phyloP scores from a whole-genome alignment of 1,140 invertebrate genomes.

The Meteorus sp. region DNA sequence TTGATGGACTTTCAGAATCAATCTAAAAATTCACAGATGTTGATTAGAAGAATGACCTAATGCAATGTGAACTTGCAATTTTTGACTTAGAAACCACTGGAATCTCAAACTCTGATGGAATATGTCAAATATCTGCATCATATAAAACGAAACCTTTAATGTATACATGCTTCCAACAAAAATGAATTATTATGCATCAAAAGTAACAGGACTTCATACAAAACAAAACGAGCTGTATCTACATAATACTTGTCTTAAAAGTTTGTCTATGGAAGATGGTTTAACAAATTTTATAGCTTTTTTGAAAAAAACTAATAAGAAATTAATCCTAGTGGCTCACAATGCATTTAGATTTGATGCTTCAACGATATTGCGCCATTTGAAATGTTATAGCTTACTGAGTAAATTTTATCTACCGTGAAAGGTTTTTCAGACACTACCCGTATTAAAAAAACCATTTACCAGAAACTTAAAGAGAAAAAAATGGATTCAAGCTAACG shows the following conservation, averaged over 20 bases:
- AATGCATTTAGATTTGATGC: conserved; percentile 21
- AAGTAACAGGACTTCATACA: neutral
- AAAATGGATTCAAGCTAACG: conserved; percentile 6
- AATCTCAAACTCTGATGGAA: conserved; percentile 11
- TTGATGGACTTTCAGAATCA: conserved; percentile 8
- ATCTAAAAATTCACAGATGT: conserved; percentile 1
- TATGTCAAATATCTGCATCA: conserved; percentile 24
- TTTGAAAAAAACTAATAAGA: conserved; percentile 1
- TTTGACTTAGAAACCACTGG: conserved; percentile 27
- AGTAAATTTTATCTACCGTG: conserved; percentile 9
- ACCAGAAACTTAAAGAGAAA: conserved; percentile 10
- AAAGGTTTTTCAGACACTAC: conserved; percentile 26
- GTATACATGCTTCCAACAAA: neutral
- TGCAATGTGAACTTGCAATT: conserved; percentile 1
- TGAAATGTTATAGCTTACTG: conserved; percentile 6
- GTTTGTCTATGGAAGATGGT: neutral
- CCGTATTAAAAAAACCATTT: conserved; percentile 17
- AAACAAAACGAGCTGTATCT: conserved; percentile 1
- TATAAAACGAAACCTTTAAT: neutral
- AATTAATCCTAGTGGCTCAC: conserved; percentile 22
- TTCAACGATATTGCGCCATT: no score
- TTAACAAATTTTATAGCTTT: conserved; percentile 2
- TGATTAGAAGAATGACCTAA: neutral
- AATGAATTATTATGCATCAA: neutral
- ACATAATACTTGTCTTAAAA: conserved; percentile 1